phyloP scores from a whole-genome alignment of 2,113 vertebrate genomes.

The Casuarius casuarius region DNA sequence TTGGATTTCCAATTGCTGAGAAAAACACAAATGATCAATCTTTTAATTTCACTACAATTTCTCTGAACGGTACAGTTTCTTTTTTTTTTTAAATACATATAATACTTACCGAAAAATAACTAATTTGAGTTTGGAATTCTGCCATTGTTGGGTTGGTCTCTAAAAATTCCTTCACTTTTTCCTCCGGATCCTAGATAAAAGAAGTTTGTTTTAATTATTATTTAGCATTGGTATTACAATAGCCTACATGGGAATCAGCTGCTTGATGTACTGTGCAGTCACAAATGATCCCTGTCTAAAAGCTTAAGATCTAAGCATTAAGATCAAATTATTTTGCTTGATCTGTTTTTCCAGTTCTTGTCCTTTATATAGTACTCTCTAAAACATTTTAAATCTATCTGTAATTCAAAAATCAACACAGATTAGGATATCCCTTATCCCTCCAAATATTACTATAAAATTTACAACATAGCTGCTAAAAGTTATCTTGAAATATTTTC shows the following conservation, averaged over 20 bases:
- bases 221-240: neutral
- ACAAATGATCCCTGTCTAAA: neutral
- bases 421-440: neutral
- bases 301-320: neutral
- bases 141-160: slow-evolving; percentile 76
- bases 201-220: neutral
- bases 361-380: neutral
- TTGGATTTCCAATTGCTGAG: slow-evolving; percentile 80
- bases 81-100: neutral
- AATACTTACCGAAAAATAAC: slow-evolving; percentile 82
- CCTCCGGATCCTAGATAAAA: slow-evolving; percentile 79
- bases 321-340: neutral
- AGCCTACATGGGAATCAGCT: neutral
- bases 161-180: slow-evolving; percentile 81
- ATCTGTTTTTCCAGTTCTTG: neutral
- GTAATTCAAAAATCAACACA: neutral
- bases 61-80: neutral
- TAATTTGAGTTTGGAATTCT: slow-evolving; percentile 83
- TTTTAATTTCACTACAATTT: neutral
- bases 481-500: neutral
- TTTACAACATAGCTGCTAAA: neutral
- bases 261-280: neutral
- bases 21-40: neutral
- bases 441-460: neutral
- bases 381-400: neutral